Percentiles rank a stretch among this genome's conserved stretches.
phyloP scores from a whole-genome alignment of 1,140 invertebrate species.

The Hermetia illucens region DNA sequence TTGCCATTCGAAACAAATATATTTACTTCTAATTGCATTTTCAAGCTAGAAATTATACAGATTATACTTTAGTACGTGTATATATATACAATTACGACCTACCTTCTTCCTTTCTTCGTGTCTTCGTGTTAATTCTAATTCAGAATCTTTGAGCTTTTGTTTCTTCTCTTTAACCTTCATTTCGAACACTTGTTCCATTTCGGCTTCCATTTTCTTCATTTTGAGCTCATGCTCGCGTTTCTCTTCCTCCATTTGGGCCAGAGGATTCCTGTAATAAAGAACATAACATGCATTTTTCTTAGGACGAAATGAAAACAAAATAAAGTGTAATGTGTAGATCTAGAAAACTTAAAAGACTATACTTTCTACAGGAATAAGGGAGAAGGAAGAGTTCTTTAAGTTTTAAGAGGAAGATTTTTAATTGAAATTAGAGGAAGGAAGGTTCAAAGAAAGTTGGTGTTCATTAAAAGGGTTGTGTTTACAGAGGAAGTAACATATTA shows the following conservation, averaged over 20 bases:
- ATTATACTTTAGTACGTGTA: too few species aligned
- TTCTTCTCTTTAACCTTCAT: conserved; percentile 86
- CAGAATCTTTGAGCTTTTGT: conserved; percentile 84
- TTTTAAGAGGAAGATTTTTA: too few species aligned
- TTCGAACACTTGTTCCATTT: conserved; percentile 82
- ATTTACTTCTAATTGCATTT: too few species aligned
- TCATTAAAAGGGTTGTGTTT: too few species aligned
- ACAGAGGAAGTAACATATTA: too few species aligned
- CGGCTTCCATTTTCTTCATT: conserved; percentile 92
- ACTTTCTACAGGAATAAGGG: neutral
- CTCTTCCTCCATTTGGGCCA: conserved; percentile 96
- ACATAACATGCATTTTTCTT: neutral
- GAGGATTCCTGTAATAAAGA: conserved; percentile 62
- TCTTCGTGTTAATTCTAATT: conserved; percentile 57
- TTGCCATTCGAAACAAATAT: too few species aligned
- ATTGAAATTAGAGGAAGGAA: too few species aligned
- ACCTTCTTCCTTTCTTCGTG: conserved; percentile 38
- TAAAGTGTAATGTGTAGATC: neutral
- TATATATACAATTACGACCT: too few species aligned
- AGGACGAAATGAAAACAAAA: conserved; percentile 6
- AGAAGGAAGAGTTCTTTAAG: too few species aligned
- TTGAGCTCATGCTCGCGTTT: conserved; percentile 89
- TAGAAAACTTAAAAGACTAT: neutral
- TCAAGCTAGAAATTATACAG: too few species aligned
- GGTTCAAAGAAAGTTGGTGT: too few species aligned